Evolutionary conservation across 2,797 vertebrate species (phyloP).

Genomic region (Lepus oiostolus): DNA sequence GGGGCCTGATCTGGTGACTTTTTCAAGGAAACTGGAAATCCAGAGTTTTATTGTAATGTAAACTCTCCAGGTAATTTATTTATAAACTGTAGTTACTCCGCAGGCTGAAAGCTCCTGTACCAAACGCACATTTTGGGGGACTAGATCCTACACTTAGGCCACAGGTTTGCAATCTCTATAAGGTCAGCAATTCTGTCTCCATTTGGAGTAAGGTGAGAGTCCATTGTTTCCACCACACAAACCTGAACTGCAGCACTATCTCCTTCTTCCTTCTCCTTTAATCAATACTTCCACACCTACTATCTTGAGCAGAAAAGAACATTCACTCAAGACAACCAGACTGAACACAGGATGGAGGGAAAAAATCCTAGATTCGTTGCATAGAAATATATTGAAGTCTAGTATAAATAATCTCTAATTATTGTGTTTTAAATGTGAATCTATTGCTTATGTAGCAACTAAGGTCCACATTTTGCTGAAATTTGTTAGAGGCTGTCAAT

Average conservation of each 20-base stretch:
- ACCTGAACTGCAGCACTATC: not conserved
- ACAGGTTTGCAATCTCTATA: not conserved
- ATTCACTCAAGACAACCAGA: not conserved
- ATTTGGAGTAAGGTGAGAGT: not conserved
- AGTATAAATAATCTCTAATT: not conserved
- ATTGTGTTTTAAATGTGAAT: constrained; percentile 5
- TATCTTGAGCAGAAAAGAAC: not conserved
- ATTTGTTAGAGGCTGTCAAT: not conserved
- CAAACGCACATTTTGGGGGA: not conserved
- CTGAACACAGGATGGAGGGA: not conserved
- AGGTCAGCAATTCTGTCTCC: not conserved
- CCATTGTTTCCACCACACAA: not conserved
- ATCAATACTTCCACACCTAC: not conserved
- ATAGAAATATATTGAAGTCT: not conserved
- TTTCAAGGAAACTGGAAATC: constrained; percentile 2
- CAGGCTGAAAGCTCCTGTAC: not conserved
- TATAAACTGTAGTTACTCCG: not conserved
- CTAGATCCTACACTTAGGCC: not conserved
- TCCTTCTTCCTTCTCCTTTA: not conserved
- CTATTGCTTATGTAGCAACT: not conserved
- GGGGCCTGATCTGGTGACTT: constrained; percentile 28
- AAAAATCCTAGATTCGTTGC: not conserved
- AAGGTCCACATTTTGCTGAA: not conserved
- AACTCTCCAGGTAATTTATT: not conserved
- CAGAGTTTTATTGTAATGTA: not conserved